phyloP scores from a whole-genome alignment of 2,797 vertebrate species.

The Chrosomus eos region DNA sequence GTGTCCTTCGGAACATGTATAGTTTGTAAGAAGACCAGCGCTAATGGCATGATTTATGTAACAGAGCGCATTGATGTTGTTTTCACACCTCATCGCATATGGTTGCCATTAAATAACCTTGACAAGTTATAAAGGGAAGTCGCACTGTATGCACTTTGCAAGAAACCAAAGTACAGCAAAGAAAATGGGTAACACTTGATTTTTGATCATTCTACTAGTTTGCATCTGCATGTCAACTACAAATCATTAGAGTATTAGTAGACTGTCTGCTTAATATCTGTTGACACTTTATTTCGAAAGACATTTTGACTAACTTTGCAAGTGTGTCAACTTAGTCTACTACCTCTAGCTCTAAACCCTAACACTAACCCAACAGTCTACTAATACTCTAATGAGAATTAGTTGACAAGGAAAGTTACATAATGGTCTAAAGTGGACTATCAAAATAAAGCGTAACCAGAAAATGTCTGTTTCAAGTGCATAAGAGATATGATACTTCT shows the following conservation, averaged over 20 bases:
- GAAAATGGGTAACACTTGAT: neutral
- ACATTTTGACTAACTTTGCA: neutral
- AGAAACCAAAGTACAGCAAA: neutral
- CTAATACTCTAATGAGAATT: neutral
- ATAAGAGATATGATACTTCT: neutral
- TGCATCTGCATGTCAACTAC: neutral
- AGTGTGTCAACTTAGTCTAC: neutral
- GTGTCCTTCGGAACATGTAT: neutral
- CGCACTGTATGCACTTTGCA: neutral
- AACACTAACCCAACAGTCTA: neutral
- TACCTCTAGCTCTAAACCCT: neutral
- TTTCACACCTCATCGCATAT: conserved; percentile 12
- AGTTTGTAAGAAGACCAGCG: neutral
- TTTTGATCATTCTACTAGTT: neutral
- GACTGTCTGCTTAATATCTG: neutral
- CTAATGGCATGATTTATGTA: conserved; percentile 35
- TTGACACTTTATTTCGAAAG: neutral
- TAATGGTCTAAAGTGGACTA: too few species aligned
- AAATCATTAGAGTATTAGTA: neutral
- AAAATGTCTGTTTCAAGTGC: neutral
- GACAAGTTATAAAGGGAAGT: conserved; percentile 18
- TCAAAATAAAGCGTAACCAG: neutral
- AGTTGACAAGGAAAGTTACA: neutral
- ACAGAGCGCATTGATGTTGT: conserved; percentile 17
- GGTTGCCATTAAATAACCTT: conserved; percentile 35